phyloP scores from a whole-genome alignment of 2,113 vertebrate genomes.

The Corydoras sp. region DNA sequence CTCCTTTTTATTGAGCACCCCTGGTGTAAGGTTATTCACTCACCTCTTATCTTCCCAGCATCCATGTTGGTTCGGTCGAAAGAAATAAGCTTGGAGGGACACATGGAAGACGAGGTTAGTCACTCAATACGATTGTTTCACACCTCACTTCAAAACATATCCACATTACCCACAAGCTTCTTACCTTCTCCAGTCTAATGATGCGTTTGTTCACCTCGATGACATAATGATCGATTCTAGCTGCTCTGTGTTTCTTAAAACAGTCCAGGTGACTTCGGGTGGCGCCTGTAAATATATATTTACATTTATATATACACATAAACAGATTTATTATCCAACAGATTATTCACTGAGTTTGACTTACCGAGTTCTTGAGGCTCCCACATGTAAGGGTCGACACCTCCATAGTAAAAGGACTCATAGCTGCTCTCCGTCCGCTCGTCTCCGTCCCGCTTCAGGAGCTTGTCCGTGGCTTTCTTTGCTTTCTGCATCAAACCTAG shows the following conservation, averaged over 20 bases:
- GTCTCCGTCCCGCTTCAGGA: constrained; percentile 83
- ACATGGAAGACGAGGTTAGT: neutral
- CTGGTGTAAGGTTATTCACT: constrained; percentile 27
- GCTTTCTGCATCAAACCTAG: constrained; percentile 89
- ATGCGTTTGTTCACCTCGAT: constrained; percentile 96
- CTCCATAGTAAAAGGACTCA: constrained; percentile 89
- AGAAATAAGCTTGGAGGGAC: constrained; percentile 76
- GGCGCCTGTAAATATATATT: constrained; percentile 63
- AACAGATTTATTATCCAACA: neutral
- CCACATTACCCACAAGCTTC: constrained; percentile 14
- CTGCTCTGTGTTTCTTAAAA: constrained; percentile 92
- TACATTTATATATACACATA: neutral
- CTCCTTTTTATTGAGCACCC: no score
- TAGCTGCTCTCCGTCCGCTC: constrained; percentile 77
- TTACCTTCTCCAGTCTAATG: constrained; percentile 95
- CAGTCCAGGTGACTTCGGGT: constrained; percentile 80
- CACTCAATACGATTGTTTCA: no score
- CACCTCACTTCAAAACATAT: no score
- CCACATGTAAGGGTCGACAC: constrained; percentile 95
- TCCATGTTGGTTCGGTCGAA: constrained; percentile 89
- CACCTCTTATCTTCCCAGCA: constrained; percentile 90
- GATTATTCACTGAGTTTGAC: constrained; percentile 18
- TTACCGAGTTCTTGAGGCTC: constrained; percentile 95
- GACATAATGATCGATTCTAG: constrained; percentile 95
- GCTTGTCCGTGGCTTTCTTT: constrained; percentile 90